Percentiles rank a stretch among this genome's conserved stretches.
phyloP scores from a whole-genome alignment of 1,140 invertebrate genomes.

The Sitophilus oryzae region DNA sequence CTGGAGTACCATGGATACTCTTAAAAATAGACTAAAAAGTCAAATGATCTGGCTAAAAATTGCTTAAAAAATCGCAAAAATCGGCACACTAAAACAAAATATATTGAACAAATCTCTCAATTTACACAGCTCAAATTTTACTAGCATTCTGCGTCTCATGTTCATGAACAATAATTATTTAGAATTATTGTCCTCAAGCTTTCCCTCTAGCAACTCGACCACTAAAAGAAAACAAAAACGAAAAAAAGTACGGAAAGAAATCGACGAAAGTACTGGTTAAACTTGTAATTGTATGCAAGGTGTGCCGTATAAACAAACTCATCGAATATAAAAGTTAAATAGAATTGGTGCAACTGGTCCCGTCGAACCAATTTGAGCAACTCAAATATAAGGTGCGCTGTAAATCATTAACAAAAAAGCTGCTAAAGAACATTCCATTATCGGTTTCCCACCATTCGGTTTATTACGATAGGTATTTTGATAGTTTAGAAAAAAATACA shows the following conservation, averaged over 20 bases:
- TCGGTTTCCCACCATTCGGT: not conserved
- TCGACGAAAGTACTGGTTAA: constrained; percentile 31
- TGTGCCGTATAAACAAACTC: constrained; percentile 64
- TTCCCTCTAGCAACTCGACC: not conserved
- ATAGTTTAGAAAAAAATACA: no score
- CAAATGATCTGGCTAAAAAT: no score
- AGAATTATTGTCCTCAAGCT: no score
- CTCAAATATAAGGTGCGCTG: constrained; percentile 47
- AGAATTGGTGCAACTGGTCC: constrained; percentile 42
- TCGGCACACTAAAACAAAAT: no score
- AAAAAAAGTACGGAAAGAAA: constrained; percentile 23
- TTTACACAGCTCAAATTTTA: no score
- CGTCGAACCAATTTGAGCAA: constrained; percentile 41
- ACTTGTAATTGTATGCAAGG: constrained; percentile 55
- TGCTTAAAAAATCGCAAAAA: no score
- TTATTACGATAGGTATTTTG: not conserved
- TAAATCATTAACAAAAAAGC: constrained; percentile 46
- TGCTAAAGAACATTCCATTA: constrained; percentile 35
- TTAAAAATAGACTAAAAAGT: no score
- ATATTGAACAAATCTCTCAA: no score
- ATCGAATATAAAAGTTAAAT: constrained; percentile 42
- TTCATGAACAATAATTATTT: no score
- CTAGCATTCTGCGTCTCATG: no score
- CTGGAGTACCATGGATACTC: no score
- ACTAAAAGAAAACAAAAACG: constrained; percentile 8